These are phyloP conservation scores for Seriola rivoliana DNA, from an alignment of 2,113 vertebrate genomes.

Conservation along the genomic window DNA sequence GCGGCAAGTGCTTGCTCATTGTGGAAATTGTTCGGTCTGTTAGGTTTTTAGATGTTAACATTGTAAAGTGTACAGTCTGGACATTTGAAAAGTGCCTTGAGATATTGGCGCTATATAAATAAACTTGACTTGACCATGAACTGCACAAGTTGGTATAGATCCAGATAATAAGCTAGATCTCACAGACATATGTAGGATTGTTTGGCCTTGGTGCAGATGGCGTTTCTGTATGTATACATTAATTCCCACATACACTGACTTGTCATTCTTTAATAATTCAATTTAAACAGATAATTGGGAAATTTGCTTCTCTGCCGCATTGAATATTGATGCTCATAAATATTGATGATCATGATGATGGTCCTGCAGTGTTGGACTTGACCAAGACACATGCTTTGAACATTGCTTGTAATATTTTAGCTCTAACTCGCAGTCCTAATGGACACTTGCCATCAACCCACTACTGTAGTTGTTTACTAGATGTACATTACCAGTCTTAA, in stretches of 20 bases:
- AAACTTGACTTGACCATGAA: too few relatives aligned
- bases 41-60: too few relatives aligned
- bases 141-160: too few relatives aligned
- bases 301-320: background rate
- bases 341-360: constrained; percentile 1
- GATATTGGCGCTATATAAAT: too few relatives aligned
- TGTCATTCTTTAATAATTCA: constrained; percentile 8
- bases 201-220: too few relatives aligned
- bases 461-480: background rate
- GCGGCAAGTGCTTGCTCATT: too few relatives aligned
- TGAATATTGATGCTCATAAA: constrained; percentile 23
- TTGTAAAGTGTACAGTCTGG: too few relatives aligned
- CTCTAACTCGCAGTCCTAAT: background rate
- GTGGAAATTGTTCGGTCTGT: too few relatives aligned
- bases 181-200: too few relatives aligned
- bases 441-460: background rate
- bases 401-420: background rate
- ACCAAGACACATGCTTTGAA: background rate
- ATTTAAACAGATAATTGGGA: constrained; percentile 11
- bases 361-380: background rate
- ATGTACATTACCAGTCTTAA: background rate
- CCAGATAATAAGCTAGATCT: too few relatives aligned
- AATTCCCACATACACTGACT: background rate
- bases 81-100: too few relatives aligned
- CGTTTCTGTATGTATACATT: background rate